Evolutionary conservation across 23 tunicate species (phyloP).

Genomic region (Ascidia mentula): DNA sequence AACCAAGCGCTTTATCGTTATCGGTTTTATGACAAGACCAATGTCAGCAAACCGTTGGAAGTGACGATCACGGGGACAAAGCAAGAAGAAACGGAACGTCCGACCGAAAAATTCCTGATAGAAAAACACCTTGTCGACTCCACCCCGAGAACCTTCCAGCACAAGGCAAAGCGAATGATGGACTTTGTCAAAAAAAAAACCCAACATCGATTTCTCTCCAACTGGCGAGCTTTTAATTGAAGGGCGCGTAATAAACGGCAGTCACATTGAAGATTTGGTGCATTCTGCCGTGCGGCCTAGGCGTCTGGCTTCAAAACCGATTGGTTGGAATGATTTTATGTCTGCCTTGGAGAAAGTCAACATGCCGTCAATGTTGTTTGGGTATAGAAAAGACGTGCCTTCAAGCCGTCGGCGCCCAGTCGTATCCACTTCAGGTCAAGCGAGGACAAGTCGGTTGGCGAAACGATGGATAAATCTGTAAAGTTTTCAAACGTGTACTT

Average conservation of each 20-base stretch:
- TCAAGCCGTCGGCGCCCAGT: not conserved
- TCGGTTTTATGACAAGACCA: not conserved
- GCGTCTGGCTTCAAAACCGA: not conserved
- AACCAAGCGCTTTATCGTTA: conserved; percentile 1
- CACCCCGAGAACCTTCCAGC: not conserved
- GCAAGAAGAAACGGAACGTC: not conserved
- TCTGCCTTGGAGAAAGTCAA: not conserved
- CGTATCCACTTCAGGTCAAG: not conserved
- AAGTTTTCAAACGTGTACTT: not conserved
- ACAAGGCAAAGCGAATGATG: not conserved
- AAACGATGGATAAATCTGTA: not conserved
- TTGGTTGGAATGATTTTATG: not conserved
- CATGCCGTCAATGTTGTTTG: not conserved
- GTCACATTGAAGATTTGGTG: not conserved
- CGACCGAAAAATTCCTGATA: not conserved
- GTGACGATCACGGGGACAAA: not conserved
- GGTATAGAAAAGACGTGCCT: not conserved
- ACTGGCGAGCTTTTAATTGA: not conserved
- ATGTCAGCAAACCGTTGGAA: not conserved
- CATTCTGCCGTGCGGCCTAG: not conserved
- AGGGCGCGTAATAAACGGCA: not conserved
- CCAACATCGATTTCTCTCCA: not conserved
- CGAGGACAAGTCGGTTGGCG: not conserved
- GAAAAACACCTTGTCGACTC: not conserved
- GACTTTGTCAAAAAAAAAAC: not conserved